Evolutionary conservation across 2,888 invertebrate genomes (phyloP), one percentile per base, ranked within the genome.

Genomic region (Unio delphinus): DNA sequence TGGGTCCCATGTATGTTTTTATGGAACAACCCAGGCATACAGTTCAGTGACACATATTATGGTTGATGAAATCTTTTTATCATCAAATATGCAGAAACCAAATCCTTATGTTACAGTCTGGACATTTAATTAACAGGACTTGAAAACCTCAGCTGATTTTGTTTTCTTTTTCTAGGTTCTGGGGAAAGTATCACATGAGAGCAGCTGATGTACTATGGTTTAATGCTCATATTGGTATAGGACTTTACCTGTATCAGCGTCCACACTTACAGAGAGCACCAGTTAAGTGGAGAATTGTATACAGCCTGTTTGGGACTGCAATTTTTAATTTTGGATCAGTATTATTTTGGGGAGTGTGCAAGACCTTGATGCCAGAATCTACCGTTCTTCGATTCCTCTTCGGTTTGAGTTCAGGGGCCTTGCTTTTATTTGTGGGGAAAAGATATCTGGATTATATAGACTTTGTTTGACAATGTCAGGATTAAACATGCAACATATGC

Each of bases 311-410:
- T 76, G 88, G 90, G 20, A 78, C 88, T 0, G 81, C 95, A 17
- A 92, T 97, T 30, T 95, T 97, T 92, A 95, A 95, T 78, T 93
- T 97, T 87, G 97, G 97, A 20, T 96, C 96, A 0, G 94, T 97
- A 63, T 92, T 97, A 70, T 91, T 95, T 75, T 96, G 96, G 95
- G 97, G 97, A 15, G 94, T 97, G 57, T 90, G 95, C 59, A 93
- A 96, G 86, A 94, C 94, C 80, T 91, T 95, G 57, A 91, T 96
- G 62, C 95, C 95, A 0, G 92, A 93, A 78, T 93, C 93, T 87
- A 93, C 94, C 60, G 89, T 92, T 30, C 82, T 94, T 34, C 93
- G 94, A 79, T 93, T 94, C 55, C 81, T 93, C 56, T 91, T 94
- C 77, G 95, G 95, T 55, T 87, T 95, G 28, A 68, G 70, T 5